phyloP scores from a whole-genome alignment of 2,797 vertebrate genomes.

The Limosa lapponica region DNA sequence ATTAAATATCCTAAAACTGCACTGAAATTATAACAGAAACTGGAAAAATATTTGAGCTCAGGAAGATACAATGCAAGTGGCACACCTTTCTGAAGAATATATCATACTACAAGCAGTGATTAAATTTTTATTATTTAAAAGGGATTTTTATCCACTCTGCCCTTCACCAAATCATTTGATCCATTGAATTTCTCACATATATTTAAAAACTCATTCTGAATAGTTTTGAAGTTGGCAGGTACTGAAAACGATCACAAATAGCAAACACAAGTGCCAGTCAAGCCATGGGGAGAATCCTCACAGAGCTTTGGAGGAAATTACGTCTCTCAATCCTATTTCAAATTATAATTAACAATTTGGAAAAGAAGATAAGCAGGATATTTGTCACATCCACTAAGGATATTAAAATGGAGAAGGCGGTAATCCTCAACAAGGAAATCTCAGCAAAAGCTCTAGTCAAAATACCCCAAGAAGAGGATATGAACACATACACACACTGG shows the following conservation, averaged over 20 bases:
- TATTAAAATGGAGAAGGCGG: neutral
- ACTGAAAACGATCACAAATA: neutral
- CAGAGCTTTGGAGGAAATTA: conserved; percentile 19
- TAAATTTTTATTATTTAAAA: neutral
- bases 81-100: neutral
- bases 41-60: neutral
- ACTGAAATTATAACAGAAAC: neutral
- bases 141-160: neutral
- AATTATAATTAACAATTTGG: neutral
- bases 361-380: conserved; percentile 2
- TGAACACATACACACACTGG: neutral
- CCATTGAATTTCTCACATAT: neutral
- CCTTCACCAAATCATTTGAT: neutral
- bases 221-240: neutral
- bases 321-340: neutral
- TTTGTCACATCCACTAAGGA: neutral
- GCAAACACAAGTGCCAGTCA: neutral
- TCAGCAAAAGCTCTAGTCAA: neutral
- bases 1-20: neutral
- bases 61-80: neutral
- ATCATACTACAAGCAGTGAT: neutral
- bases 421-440: neutral
- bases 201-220: neutral
- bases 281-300: neutral
- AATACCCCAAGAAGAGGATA: neutral